Base-by-base conservation (phyloP, 2,113 vertebrate genomes). In the Poeciliopsis prolifica region DNA sequence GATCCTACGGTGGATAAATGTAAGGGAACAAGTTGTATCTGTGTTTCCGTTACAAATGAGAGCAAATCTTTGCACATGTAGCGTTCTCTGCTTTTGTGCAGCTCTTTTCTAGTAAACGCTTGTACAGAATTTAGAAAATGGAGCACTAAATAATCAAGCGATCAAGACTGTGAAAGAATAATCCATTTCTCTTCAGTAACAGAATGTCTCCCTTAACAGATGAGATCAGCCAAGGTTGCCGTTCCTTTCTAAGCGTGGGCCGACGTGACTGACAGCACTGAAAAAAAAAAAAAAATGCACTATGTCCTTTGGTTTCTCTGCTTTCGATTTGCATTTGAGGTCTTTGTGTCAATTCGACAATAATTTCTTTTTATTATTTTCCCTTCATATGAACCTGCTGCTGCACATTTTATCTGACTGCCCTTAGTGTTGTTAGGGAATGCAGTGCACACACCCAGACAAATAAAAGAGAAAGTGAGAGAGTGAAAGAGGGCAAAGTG, bases 391-490 rank as follows among this genome's bases (percentile, higher is more conserved):
- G 33, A 67, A 24, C 71, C 75, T 64, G 44, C 44, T 70, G 40
- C 65, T 66, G 58, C 26, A n/a, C 24, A 51, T 51, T 66, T 78
- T 79, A 75, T 79, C 81, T 31, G 63, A 33, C 61, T 71, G 79
- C 61, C 62, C 70, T 81, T 63, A 58, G 79, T 78, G 73, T 83
- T 44, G 71, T 70, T 70, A 78, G 65, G 65, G 70, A 78, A 79
- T 75, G 70, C 74, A 40, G 63, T 15, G 51, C 51, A 77, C 67
- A 71, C 13, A 19, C 65, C 74, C 24, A 63, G 28, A 19, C 58
- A 73, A 26, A 81, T 69, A 58, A 76, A 11, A 82, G 31, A 63
- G 66, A 72, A 71, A 74, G 58, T 17, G 12, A 81, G 66, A 29
- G 37, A 73, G 66, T 31, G 63, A 62, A 37, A 81, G 35, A 51